Evolutionary conservation across 2,888 invertebrate genomes (phyloP).

Genomic region (Tipula vernalis): DNA sequence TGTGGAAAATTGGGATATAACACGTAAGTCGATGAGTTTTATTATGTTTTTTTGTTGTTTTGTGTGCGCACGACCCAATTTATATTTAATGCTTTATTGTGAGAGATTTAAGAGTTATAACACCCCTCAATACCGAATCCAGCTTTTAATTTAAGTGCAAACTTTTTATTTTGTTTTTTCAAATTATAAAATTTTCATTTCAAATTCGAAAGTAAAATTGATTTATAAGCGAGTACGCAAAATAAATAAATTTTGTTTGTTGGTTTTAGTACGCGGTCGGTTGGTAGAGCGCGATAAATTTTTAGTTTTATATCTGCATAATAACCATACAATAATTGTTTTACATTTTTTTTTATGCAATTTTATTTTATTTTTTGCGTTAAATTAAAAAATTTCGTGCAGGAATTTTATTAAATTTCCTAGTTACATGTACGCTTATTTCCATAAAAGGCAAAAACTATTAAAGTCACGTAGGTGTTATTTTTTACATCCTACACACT

Average conservation of each 20-base stretch:
- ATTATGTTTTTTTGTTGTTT: background rate
- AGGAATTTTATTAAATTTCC: background rate
- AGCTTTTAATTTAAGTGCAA: background rate
- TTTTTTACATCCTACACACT: background rate
- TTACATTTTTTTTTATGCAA: background rate
- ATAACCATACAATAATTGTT: background rate
- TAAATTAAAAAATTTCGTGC: background rate
- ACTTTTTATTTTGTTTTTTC: background rate
- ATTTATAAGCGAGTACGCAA: background rate
- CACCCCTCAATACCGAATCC: background rate
- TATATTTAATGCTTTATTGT: background rate
- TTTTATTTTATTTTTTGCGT: background rate
- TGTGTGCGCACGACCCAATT: background rate
- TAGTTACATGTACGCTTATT: background rate
- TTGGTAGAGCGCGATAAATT: background rate
- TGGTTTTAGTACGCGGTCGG: background rate
- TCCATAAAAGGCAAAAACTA: background rate
- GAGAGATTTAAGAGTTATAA: background rate
- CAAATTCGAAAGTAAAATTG: background rate
- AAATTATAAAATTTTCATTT: background rate
- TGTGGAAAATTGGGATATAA: slow-evolving; percentile 49
- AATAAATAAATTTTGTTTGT: background rate
- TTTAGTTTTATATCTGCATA: background rate
- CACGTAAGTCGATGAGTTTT: slow-evolving; percentile 42
- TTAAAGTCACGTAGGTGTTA: background rate